Evolutionary conservation across 2,888 invertebrate genomes (phyloP).

Genomic region (Troides aeacus): DNA sequence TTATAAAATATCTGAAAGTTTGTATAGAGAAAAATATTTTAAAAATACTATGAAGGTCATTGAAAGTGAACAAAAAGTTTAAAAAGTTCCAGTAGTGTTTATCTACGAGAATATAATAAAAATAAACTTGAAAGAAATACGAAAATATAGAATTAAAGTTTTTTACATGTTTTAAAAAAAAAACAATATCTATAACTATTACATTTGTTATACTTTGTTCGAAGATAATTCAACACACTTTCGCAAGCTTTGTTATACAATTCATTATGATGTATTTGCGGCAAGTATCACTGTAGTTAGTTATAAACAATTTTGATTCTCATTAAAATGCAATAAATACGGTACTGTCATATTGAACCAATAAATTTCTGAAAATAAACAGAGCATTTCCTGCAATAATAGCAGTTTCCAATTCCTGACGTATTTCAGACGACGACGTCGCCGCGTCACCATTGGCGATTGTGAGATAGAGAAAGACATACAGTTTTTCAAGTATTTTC

Average conservation of each 20-base stretch:
- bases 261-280: too few relatives aligned
- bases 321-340: conserved; percentile 25
- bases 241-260: too few relatives aligned
- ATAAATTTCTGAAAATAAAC: conserved; percentile 50
- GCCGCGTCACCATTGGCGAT: conserved; percentile 35
- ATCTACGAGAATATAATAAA: too few relatives aligned
- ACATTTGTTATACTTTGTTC: too few relatives aligned
- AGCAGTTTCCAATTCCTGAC: conserved; percentile 50
- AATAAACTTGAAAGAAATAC: too few relatives aligned
- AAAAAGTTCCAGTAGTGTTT: neutral
- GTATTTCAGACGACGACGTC: conserved; percentile 38
- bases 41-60: neutral
- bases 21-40: neutral
- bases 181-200: too few relatives aligned
- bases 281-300: too few relatives aligned
- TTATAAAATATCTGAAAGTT: neutral
- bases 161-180: too few relatives aligned
- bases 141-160: too few relatives aligned
- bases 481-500: conserved; percentile 74
- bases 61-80: neutral
- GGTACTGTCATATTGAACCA: conserved; percentile 34
- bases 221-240: too few relatives aligned
- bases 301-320: conserved; percentile 1
- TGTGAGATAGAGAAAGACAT: conserved; percentile 53
- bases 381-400: conserved; percentile 47